phyloP scores from a whole-genome alignment of 2,888 invertebrate species.

The Noctua janthe region DNA sequence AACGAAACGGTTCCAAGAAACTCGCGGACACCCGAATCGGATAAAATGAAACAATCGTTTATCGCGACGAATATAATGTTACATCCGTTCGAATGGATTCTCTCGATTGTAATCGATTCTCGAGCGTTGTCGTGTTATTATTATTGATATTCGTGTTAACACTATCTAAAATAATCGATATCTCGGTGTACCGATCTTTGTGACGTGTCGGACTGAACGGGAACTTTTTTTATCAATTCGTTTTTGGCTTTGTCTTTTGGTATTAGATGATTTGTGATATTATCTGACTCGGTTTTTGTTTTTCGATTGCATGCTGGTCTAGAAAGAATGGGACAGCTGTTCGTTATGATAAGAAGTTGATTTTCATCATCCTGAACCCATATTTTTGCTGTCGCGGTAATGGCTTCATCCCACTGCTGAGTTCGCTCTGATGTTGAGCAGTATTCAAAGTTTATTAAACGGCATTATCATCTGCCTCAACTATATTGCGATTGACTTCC shows the following conservation, averaged over 20 bases:
- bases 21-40: slow-evolving; percentile 65
- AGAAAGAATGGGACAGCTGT: slow-evolving; percentile 20
- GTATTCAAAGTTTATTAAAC: not conserved
- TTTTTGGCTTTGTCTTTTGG: slow-evolving; percentile 58
- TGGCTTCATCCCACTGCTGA: not conserved
- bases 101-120: slow-evolving; percentile 76
- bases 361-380: not conserved
- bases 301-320: slow-evolving; percentile 26
- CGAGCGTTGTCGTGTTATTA: slow-evolving; percentile 71
- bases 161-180: slow-evolving; percentile 73
- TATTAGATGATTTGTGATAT: slow-evolving; percentile 59
- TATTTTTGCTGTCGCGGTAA: not conserved
- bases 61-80: slow-evolving; percentile 76
- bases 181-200: slow-evolving; percentile 67
- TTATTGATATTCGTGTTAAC: slow-evolving; percentile 72
- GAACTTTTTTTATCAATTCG: slow-evolving; percentile 61
- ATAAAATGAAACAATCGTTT: slow-evolving; percentile 73
- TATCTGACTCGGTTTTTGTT: slow-evolving; percentile 32
- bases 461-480: not conserved
- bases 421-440: not conserved
- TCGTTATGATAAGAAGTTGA: not conserved
- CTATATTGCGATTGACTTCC: not conserved
- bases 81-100: slow-evolving; percentile 68
- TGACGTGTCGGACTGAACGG: slow-evolving; percentile 64
- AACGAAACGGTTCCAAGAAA: slow-evolving; percentile 64